Evolutionary conservation across 2,888 invertebrate genomes (phyloP).

Genomic region (Agapostemon virescens): DNA sequence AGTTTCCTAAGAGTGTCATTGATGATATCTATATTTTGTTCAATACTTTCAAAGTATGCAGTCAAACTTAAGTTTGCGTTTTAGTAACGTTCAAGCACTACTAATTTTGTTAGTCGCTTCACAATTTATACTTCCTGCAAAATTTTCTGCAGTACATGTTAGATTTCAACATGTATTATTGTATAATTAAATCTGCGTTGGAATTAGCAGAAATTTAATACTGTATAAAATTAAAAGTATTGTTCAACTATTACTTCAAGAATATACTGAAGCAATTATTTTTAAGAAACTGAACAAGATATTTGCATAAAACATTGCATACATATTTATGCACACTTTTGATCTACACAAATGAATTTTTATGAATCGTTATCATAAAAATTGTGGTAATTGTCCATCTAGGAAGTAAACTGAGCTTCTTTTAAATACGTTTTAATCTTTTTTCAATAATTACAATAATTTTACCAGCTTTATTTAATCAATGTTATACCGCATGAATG

Average conservation of each 20-base stretch:
- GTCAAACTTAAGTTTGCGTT: background rate
- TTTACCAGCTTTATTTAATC: background rate
- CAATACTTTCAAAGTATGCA: background rate
- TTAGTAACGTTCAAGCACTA: background rate
- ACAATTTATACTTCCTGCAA: background rate
- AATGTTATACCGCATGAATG: background rate
- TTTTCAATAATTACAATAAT: background rate
- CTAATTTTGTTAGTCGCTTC: background rate
- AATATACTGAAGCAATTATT: background rate
- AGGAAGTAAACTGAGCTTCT: background rate
- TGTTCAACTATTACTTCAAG: background rate
- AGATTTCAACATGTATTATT: too few species aligned
- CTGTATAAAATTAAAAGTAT: too few species aligned
- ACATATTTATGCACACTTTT: background rate
- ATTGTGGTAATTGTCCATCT: background rate
- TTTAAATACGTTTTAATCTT: background rate
- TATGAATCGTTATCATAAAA: background rate
- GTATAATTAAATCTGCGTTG: background rate
- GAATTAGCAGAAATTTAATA: background rate
- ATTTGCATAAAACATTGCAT: background rate
- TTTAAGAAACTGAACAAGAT: background rate
- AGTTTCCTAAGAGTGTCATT: background rate
- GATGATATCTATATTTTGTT: background rate
- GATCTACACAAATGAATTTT: background rate
- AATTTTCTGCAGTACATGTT: background rate